Percentiles rank a stretch among this genome's conserved stretches.
These are phyloP conservation scores for Rhyacophila brunnea DNA, from an alignment of 1,140 invertebrate species.

Conservation along the genomic window DNA sequence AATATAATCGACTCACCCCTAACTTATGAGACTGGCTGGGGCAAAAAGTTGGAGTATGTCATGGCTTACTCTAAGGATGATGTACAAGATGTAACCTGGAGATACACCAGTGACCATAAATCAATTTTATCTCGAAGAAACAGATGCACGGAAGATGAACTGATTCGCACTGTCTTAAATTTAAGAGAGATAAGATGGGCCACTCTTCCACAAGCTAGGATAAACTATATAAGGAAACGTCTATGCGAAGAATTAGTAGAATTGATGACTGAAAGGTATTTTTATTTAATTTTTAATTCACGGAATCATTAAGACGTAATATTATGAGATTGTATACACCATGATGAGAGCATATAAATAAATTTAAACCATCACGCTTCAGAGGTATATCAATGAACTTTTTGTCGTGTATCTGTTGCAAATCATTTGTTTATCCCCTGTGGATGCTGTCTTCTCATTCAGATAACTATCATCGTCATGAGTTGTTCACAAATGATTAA, in stretches of 20 bases:
- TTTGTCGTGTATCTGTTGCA: too few relatives aligned
- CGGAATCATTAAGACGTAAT: too few relatives aligned
- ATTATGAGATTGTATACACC: too few relatives aligned
- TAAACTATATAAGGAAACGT: slow-evolving; percentile 54
- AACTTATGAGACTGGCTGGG: slow-evolving; percentile 90
- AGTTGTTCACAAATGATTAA: too few relatives aligned
- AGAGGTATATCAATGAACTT: too few relatives aligned
- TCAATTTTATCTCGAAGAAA: slow-evolving; percentile 55
- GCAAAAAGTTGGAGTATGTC: slow-evolving; percentile 83
- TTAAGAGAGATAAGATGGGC: slow-evolving; percentile 54
- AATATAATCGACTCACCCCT: slow-evolving; percentile 84
- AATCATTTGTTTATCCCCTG: too few relatives aligned
- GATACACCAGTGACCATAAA: slow-evolving; percentile 76
- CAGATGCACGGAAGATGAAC: slow-evolving; percentile 62
- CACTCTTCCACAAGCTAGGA: slow-evolving; percentile 46
- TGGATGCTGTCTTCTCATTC: too few relatives aligned
- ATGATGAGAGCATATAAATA: too few relatives aligned
- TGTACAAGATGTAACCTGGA: slow-evolving; percentile 94
- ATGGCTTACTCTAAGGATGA: slow-evolving; percentile 89
- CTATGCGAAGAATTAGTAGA: slow-evolving; percentile 57
- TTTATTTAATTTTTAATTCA: too few relatives aligned
- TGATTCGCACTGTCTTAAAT: slow-evolving; percentile 48
- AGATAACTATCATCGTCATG: too few relatives aligned
- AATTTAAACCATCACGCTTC: too few relatives aligned
- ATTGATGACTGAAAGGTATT: slow-evolving; percentile 55